A percentile compares a stretch with the other conserved stretches of the same genome.
phyloP scores from a whole-genome alignment of 2,113 vertebrate species.

The Lophochroa leadbeateri region DNA sequence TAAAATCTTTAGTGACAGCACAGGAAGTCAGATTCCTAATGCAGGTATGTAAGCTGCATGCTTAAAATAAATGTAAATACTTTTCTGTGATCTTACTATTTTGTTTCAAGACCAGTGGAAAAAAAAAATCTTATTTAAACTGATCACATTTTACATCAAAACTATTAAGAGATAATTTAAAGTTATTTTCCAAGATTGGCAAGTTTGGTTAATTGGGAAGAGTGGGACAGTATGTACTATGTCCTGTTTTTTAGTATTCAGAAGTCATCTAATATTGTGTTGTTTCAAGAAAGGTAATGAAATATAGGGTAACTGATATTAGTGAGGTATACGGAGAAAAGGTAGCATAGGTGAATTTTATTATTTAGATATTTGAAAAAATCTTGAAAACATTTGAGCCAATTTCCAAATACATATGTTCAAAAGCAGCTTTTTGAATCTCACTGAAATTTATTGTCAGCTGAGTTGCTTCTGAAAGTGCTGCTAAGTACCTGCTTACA shows the following conservation, averaged over 20 bases:
- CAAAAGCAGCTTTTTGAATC: neutral
- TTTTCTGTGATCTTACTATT: neutral
- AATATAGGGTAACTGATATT: neutral
- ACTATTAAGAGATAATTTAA: neutral
- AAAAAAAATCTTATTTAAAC: neutral
- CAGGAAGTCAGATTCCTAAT: neutral
- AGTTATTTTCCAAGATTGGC: neutral
- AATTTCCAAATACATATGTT: neutral
- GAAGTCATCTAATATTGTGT: neutral
- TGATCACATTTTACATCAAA: neutral
- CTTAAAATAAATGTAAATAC: neutral
- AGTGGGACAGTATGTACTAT: fast-evolving
- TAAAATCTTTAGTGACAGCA: neutral
- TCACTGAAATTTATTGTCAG: neutral
- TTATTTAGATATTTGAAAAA: neutral
- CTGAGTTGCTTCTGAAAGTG: neutral
- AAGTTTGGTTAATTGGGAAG: neutral
- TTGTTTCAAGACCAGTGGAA: neutral
- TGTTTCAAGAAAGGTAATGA: neutral
- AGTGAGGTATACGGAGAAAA: neutral
- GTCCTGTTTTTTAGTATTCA: neutral
- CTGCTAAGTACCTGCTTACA: neutral
- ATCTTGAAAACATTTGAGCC: neutral
- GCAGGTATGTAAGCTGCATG: neutral
- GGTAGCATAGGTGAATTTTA: neutral